Evolutionary conservation across 2,888 invertebrate genomes (phyloP).

Genomic region (Hypsopygia costalis): DNA sequence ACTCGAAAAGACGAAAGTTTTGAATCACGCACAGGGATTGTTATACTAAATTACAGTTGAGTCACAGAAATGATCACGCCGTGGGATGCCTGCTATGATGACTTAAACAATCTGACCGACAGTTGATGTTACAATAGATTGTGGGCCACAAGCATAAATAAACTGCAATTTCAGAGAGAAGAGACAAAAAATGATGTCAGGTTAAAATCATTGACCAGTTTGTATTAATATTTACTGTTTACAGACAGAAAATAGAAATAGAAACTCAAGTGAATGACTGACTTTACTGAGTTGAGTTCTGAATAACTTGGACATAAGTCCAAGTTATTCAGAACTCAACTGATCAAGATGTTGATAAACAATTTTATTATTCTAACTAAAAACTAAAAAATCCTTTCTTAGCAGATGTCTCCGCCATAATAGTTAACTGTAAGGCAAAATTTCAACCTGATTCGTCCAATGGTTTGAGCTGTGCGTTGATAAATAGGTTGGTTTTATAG

Average conservation of each 20-base stretch:
- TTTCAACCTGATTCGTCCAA: too few relatives aligned
- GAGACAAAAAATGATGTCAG: not conserved
- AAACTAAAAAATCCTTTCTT: too few relatives aligned
- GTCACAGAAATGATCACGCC: constrained; percentile 22
- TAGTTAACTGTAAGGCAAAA: too few relatives aligned
- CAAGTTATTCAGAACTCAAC: too few relatives aligned
- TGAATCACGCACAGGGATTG: constrained; percentile 36
- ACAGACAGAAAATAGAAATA: not conserved
- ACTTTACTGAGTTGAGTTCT: too few relatives aligned
- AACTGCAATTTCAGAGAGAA: not conserved
- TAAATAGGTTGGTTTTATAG: too few relatives aligned
- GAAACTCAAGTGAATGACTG: too few relatives aligned
- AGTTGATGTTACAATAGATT: constrained; percentile 22
- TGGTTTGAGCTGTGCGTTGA: too few relatives aligned
- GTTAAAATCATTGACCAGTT: not conserved
- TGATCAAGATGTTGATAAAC: too few relatives aligned
- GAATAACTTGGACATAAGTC: too few relatives aligned
- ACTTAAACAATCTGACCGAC: constrained; percentile 3
- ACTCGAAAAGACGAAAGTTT: constrained; percentile 26
- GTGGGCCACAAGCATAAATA: not conserved
- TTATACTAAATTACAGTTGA: constrained; percentile 39
- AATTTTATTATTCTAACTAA: too few relatives aligned
- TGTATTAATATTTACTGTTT: not conserved
- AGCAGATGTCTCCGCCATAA: too few relatives aligned
- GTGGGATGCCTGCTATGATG: constrained; percentile 21